phyloP scores from a whole-genome alignment of 2,888 invertebrate species.

The Notocelia uddmanniana region DNA sequence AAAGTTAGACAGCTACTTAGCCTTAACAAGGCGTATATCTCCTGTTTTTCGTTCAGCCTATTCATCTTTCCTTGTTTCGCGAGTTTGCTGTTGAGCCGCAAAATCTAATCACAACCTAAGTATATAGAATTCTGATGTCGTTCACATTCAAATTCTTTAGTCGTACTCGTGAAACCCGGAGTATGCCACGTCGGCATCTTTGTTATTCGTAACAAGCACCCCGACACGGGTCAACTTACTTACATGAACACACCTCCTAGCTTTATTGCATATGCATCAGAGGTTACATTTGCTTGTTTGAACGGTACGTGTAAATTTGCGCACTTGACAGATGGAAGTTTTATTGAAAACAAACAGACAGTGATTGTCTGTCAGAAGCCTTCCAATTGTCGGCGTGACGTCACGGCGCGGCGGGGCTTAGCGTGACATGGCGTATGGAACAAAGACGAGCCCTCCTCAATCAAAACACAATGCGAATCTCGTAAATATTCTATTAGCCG shows the following conservation, averaged over 20 bases:
- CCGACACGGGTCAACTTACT: slow-evolving; percentile 1
- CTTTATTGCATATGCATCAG: not conserved
- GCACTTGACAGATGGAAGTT: slow-evolving; percentile 34
- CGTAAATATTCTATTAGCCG: slow-evolving; percentile 33
- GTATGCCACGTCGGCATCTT: slow-evolving; percentile 12
- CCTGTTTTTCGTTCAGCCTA: not conserved
- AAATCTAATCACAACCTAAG: not conserved
- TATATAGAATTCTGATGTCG: slow-evolving; percentile 14
- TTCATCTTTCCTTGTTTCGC: not conserved
- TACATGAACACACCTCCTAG: not conserved
- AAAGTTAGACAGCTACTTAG: too few species aligned
- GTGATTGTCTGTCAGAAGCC: slow-evolving; percentile 36
- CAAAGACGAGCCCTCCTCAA: slow-evolving; percentile 33
- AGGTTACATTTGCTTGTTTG: not conserved
- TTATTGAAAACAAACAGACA: slow-evolving; percentile 45
- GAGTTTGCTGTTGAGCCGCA: not conserved
- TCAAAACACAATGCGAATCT: slow-evolving; percentile 26
- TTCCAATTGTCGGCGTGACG: slow-evolving; percentile 18
- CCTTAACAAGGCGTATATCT: not conserved
- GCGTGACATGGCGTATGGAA: slow-evolving; percentile 10
- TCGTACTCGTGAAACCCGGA: not conserved
- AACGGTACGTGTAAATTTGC: not conserved
- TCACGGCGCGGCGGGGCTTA: slow-evolving; percentile 11
- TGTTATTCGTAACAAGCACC: slow-evolving; percentile 28
- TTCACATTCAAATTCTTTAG: slow-evolving; percentile 15